Base-by-base conservation (phyloP, 2,113 vertebrate species). In the Panthera tigris region DNA sequence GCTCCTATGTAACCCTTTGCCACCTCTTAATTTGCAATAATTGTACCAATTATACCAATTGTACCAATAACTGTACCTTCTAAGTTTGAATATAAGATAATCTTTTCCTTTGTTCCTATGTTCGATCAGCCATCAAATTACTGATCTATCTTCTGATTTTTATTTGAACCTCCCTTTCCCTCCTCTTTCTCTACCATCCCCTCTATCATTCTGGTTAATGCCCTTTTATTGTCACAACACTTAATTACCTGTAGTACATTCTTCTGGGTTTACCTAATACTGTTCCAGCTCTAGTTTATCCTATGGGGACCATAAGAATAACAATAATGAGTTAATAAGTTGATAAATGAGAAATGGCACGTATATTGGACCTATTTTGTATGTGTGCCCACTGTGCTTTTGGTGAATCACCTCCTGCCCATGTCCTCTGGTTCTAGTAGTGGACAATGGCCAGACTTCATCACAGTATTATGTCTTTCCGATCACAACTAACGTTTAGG, bases 191-290 rank as follows among this genome's bases (percentile, higher is more conserved):
- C 33, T 81, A 81, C 3, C 21, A 78, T 66, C 41, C 89, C 48
- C 65, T 91, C 55, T 7, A 79, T 63, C 76, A 80, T 85, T 87
- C 80, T 89, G 33, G 52, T 61, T 57, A 89, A 69, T 68, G 45
- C 21, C n/a, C 52, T 63, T 95, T 80, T 92, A 85, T 91, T 94
- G 94, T 71, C 57, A 89, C 50, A 78, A n/a, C 52, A 33, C 57
- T 21, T 69, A 87, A 31, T 78, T 78, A 86, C 10, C 29, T 69
- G 27, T 9, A 73, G 48, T 33, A 82, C 96, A 66, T 87, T 85
- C 74, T 82, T 94, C 36, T 41, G 61, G 33, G 31, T 78, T 90
- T 95, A 82, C n/a, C 52, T 50, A 61, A 57, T 65, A 73, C 11
- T 63, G 23, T 52, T 48, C 39, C n/a, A 69, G 66, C 21, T 94